A percentile compares a stretch with the other conserved stretches of the same genome.
These are phyloP conservation scores for Conchocele bisecta DNA, from an alignment of 2,888 invertebrate genomes.

Conservation along the genomic window DNA sequence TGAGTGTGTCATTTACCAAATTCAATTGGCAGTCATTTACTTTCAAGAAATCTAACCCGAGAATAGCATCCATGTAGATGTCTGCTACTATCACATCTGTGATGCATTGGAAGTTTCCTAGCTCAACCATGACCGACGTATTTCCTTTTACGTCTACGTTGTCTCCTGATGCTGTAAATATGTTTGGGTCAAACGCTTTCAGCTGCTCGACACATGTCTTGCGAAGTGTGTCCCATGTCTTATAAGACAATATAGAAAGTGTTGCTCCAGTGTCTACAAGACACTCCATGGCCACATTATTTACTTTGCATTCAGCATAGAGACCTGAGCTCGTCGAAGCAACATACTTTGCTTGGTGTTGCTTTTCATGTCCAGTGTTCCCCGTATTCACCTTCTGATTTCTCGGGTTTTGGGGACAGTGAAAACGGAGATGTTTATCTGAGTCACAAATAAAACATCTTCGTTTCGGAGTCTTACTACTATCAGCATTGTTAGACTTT, in stretches of 20 bases:
- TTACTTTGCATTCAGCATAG: background rate
- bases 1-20: too few relatives aligned
- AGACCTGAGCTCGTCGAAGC: slow-evolving; percentile 2
- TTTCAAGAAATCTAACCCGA: too few relatives aligned
- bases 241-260: background rate
- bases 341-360: background rate
- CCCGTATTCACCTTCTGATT: background rate
- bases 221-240: background rate
- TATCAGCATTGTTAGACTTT: background rate
- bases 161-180: background rate
- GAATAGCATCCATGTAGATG: background rate
- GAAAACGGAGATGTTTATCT: background rate
- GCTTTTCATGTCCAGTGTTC: too few relatives aligned
- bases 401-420: background rate
- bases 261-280: slow-evolving; percentile 8
- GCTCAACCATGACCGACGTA: background rate
- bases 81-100: background rate
- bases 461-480: too few relatives aligned
- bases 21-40: too few relatives aligned
- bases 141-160: background rate
- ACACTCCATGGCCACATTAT: background rate
- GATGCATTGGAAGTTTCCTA: background rate
- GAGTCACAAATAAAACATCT: too few relatives aligned
- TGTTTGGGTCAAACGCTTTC: background rate
- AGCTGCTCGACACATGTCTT: background rate